Evolutionary conservation across 2,888 invertebrate species (phyloP).

Genomic region (Chironomus riparius): DNA sequence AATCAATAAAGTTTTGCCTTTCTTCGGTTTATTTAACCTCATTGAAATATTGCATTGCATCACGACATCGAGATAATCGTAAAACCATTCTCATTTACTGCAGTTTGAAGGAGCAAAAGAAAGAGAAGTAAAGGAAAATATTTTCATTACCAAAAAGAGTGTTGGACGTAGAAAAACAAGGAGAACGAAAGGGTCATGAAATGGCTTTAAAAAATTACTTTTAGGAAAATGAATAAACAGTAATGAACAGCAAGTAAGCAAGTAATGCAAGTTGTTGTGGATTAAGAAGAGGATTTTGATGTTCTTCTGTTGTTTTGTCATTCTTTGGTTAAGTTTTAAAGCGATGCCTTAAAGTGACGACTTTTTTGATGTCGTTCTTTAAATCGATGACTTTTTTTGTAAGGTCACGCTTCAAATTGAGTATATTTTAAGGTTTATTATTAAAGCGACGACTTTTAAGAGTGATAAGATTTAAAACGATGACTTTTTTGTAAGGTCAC

Average conservation of each 20-base stretch:
- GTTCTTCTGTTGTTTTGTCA: too few species aligned
- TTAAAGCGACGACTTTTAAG: too few species aligned
- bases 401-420: too few species aligned
- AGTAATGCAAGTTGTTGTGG: not conserved
- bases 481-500: too few species aligned
- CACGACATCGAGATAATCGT: constrained; percentile 14
- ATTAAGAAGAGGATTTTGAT: too few species aligned
- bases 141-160: constrained; percentile 18
- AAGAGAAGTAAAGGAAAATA: not conserved
- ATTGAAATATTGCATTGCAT: constrained; percentile 16
- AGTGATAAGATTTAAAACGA: too few species aligned
- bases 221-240: not conserved
- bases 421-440: too few species aligned
- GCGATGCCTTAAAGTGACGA: too few species aligned
- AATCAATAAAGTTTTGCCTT: not conserved
- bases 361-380: too few species aligned
- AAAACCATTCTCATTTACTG: not conserved
- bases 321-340: too few species aligned
- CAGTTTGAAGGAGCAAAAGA: not conserved
- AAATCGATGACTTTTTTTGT: too few species aligned
- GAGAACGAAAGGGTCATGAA: not conserved
- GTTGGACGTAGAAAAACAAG: not conserved
- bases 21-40: not conserved
- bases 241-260: not conserved
- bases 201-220: not conserved